Evolutionary conservation across 2,888 invertebrate species (phyloP), one percentile per base, ranked within the genome.

Genomic region (Phania funesta): DNA sequence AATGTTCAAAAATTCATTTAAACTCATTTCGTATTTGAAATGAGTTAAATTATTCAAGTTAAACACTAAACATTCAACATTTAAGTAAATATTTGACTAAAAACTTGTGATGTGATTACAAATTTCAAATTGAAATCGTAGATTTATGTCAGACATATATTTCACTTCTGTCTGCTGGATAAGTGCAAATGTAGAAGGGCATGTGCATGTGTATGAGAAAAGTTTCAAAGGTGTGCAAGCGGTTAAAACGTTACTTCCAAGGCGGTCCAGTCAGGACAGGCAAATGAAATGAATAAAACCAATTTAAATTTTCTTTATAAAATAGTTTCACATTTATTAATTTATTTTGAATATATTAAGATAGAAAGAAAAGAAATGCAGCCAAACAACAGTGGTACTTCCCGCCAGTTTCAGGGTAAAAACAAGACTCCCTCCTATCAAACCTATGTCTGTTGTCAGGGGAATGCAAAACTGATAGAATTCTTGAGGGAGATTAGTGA

Each of bases 21-120:
- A 73, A 73, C 65, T 79, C 71, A 73, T 79, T 79, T 79, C 32
- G 44, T 65, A 73, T 58, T 78, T 52, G 65, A 73, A 79, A 79
- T 73, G 78, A 79, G 78, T 65, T 78, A 71, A 78, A 78, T 78
- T 78, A 78, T 79, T 79, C 78, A 79, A 79, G 73, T 79, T 79
- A 73, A 79, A 76, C 76, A 76, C 68, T 68, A 76, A 76, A 52
- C 78, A 79, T 79, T 79, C 71, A 79, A 79, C 78, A 79, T 79
- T 79, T 79, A 73, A 79, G 78, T 73, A 79, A 79, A 79, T 79
- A 79, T 79, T 79, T 79, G 58, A 65, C 65, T 73, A 73, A 65
- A 73, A 79, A 67, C 78, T 79, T 79, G 71, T 73, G 71, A 79
- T 73, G 78, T 79, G 78, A 79, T 79, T 79, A 79, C 71, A 79